Evolutionary conservation across 1,140 invertebrate species (phyloP).

Genomic region (Diuraphis noxia): DNA sequence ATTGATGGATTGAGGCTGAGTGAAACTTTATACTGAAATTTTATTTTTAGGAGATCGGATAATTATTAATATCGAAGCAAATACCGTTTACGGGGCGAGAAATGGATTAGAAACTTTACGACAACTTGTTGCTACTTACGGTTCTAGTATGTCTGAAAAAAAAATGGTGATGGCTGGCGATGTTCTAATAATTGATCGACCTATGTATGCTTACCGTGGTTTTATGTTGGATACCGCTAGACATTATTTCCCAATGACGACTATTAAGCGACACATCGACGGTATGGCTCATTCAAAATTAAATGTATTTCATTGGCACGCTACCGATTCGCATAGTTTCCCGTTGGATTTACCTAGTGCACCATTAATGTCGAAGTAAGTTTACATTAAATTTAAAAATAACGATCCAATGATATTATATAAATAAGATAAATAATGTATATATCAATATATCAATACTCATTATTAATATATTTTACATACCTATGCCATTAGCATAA

Average conservation of each 20-base stretch:
- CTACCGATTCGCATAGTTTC: slow-evolving; percentile 82
- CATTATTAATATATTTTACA: neutral
- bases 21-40: neutral
- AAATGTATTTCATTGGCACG: slow-evolving; percentile 85
- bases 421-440: neutral
- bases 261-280: slow-evolving; percentile 74
- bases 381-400: neutral
- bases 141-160: neutral
- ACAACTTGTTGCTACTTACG: slow-evolving; percentile 65
- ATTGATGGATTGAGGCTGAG: neutral
- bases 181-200: slow-evolving; percentile 60
- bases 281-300: slow-evolving; percentile 79
- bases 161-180: slow-evolving; percentile 60
- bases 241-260: slow-evolving; percentile 72
- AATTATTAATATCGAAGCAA: slow-evolving; percentile 66
- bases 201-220: slow-evolving; percentile 66
- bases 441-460: neutral
- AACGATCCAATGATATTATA: neutral
- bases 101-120: slow-evolving; percentile 77
- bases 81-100: slow-evolving; percentile 74
- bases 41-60: slow-evolving; percentile 60
- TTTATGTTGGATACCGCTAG: slow-evolving; percentile 76
- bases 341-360: slow-evolving; percentile 71
- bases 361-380: slow-evolving; percentile 70
- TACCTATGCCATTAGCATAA: neutral